Evolutionary conservation across 2,888 invertebrate genomes (phyloP).

Genomic region (Deilephila porcellus): DNA sequence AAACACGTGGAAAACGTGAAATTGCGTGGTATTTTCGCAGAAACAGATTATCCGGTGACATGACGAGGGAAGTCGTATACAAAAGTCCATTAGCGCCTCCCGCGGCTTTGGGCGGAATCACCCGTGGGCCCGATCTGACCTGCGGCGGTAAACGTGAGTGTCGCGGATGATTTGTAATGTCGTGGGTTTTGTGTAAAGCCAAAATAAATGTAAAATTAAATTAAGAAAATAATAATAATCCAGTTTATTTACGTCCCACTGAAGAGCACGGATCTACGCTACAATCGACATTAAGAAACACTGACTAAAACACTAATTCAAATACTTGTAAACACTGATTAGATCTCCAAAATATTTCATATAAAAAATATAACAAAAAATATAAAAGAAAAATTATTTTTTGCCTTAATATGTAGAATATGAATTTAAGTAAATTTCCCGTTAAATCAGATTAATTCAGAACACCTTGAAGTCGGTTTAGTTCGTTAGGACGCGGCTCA

Average conservation of each 20-base stretch:
- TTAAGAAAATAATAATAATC: too few species aligned
- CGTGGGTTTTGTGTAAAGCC: background rate
- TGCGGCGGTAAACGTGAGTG: background rate
- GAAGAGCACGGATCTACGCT: too few species aligned
- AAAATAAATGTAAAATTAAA: background rate
- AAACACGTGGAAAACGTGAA: conserved; percentile 10
- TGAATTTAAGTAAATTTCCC: background rate
- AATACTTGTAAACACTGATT: too few species aligned
- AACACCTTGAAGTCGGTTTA: background rate
- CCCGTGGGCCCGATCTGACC: conserved; percentile 26
- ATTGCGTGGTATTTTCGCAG: conserved; percentile 14
- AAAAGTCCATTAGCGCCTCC: conserved; percentile 25
- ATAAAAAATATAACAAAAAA: too few species aligned
- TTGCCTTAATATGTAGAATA: too few species aligned
- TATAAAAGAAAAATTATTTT: too few species aligned
- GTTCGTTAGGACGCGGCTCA: background rate
- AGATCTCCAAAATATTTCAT: too few species aligned
- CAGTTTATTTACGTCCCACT: too few species aligned
- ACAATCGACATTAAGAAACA: too few species aligned
- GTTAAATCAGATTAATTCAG: background rate
- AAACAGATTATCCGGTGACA: conserved; percentile 21
- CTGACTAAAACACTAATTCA: too few species aligned
- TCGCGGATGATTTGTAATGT: background rate
- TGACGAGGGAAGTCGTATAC: conserved; percentile 23
- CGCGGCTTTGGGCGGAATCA: conserved; percentile 20